Base-by-base conservation (phyloP, 2,113 vertebrate species). In the Helogale parvula region DNA sequence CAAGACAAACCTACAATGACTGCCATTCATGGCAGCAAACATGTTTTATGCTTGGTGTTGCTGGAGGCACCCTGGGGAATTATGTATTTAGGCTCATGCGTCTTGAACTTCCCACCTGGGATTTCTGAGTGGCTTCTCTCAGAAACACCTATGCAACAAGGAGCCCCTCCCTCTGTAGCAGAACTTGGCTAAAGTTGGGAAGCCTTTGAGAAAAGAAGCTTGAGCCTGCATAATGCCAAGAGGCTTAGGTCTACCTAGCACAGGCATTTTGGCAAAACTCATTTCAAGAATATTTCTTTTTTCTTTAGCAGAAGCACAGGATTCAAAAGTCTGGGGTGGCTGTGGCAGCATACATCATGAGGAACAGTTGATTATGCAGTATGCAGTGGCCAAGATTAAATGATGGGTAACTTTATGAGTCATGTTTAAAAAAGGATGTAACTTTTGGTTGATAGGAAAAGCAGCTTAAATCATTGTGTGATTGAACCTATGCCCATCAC, bases 381-480 rank as follows among this genome's bases (percentile, higher is more conserved):
- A 66, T n/a, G 95, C 41, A 94, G 47, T 90, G 94, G 23, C 82
- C 31, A 89, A 23, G 79, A 81, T 90, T 94, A 97, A 96, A 96
- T 65, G 1, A 90, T 81, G 52, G 21, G 52, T 54, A 54, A 54
- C 17, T 54, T 54, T 17, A 54, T 54, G 52, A 17, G 52, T 35
- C 47, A 66, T 33, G 77, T 94, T 93, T 94, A 3, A 12, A 12
- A 7, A 97, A 88, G 3, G 27, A 92, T n/a, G 4, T 93, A 94
- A 95, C 11, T 74, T 88, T 85, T 81, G 84, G 60, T n/a, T 94
- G 38, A 66, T 31, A 74, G 38, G 81, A 92, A 96, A 82, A 47
- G 25, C 3, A 27, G 52, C 11, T 9, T 50, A 94, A 35, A 19
- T 90, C 15, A 93, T 93, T 97, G 97, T 89, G 31, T 85, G 57